Base-by-base conservation (phyloP, 2,113 vertebrate species). In the Myodes glareolus region DNA sequence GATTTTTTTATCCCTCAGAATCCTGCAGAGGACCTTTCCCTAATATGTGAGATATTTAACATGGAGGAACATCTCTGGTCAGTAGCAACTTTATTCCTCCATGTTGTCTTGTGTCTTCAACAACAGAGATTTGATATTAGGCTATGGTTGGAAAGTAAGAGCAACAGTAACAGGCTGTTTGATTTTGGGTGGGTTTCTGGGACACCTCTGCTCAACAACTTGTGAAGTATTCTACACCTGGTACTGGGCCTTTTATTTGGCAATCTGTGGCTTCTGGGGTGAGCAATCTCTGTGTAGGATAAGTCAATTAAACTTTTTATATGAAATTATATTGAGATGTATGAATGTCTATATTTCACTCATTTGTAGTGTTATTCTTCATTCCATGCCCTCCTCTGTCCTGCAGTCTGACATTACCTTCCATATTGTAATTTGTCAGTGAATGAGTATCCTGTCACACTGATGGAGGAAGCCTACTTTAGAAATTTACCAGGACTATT, bases 401-500 rank as follows among this genome's bases (percentile, higher is more conserved):
- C 21, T 27, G 36, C 11, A 39, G 39, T 88, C 61, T 96, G 52
- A 70, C 42, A 39, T 95, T 9, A n/a, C 45, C 45, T 6, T 5
- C 42, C n/a, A 11, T 11, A 45, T n/a, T 65, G 11, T 8, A 73
- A 1, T 61, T 92, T 68, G 3, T 63, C 45, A 31, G 67, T 47
- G 52, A 93, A 73, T 55, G 52, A 93, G 68, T 12, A 72, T 27
- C 21, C 76, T 92, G 52, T 8, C 52, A 61, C 5, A 75, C 21
- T 75, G 42, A 75, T 55, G 31, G 7, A 73, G 6, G 39, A 12
- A 63, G 8, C 92, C 23, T 87, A 3, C 39, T 52, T 95, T 90
- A 86, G 73, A 87, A 72, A 94, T 7, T 68, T 61, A 80, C 16
- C 76, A 73, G n/a, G 33, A 89, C 52, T 87, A 86, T 81, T 95